Percentiles rank a stretch among this genome's conserved stretches.
Conservation (phyloP, 2,113 vertebrate genomes). For the Paradisaea rubra region DNA sequence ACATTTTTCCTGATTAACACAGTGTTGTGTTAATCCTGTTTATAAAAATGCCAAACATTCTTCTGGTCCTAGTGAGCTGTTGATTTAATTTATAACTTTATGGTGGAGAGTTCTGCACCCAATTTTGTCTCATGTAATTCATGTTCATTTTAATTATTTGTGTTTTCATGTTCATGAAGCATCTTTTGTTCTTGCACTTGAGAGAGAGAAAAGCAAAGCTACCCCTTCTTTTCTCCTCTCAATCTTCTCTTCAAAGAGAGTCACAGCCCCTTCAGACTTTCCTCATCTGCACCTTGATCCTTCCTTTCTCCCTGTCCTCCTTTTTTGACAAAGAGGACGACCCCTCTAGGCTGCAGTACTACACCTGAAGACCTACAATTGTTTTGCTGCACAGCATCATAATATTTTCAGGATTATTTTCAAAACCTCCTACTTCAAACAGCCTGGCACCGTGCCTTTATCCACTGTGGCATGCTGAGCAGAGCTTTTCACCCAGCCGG, state of each 20-base stretch:
- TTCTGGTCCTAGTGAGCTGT: neutral
- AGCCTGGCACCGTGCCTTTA: neutral
- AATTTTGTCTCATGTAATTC: neutral
- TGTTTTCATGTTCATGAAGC: neutral
- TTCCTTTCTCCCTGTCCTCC: neutral
- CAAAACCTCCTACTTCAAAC: neutral
- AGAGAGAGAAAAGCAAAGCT: neutral
- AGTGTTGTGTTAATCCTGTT: neutral
- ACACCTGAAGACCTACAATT: neutral
- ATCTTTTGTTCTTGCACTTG: neutral
- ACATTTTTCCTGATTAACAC: neutral
- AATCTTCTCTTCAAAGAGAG: neutral
- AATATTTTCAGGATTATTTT: slow-evolving; percentile 36
- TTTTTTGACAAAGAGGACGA: neutral
- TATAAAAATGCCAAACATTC: neutral
- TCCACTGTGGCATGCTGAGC: neutral
- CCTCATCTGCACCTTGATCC: neutral
- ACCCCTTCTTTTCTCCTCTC: neutral
- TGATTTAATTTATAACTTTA: neutral
- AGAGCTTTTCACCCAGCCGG: neutral
- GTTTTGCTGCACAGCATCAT: neutral
- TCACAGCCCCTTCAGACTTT: neutral
- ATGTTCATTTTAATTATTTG: neutral
- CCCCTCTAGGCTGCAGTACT: neutral
- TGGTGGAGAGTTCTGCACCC: neutral